phyloP scores from a whole-genome alignment of 2,888 invertebrate species.

The Troilus luridus region DNA sequence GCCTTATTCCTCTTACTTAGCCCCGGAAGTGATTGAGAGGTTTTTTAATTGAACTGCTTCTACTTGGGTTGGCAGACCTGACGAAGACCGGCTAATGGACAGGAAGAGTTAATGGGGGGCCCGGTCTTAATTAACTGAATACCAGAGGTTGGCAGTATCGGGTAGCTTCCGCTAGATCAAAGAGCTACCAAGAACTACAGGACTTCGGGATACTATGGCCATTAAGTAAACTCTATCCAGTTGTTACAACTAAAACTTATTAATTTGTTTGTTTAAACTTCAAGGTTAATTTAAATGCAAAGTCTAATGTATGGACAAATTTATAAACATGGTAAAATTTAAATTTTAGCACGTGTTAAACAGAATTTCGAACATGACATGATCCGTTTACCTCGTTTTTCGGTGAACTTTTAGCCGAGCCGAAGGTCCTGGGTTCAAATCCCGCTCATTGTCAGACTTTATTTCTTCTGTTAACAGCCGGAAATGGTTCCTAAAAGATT shows the following conservation, averaged over 20 bases:
- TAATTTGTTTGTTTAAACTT: neutral
- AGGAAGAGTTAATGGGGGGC: neutral
- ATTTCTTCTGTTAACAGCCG: too few species aligned
- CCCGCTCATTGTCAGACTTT: too few species aligned
- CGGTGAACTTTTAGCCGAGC: too few species aligned
- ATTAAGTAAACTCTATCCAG: neutral
- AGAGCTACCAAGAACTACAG: neutral
- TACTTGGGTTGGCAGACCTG: neutral
- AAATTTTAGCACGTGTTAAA: too few species aligned
- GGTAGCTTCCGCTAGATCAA: conserved; percentile 25
- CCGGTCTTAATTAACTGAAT: conserved; percentile 5
- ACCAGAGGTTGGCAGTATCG: neutral
- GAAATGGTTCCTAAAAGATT: too few species aligned
- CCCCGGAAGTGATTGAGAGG: neutral
- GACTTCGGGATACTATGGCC: neutral
- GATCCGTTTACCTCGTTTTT: too few species aligned
- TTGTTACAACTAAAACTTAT: neutral
- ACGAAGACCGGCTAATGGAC: conserved; percentile 11
- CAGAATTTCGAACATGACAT: too few species aligned
- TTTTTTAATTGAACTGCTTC: neutral
- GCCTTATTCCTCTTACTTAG: neutral
- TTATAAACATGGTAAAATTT: too few species aligned
- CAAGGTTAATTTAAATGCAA: neutral
- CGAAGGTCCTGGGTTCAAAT: too few species aligned
- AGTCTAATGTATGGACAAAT: too few species aligned